phyloP scores from a whole-genome alignment of 2,797 vertebrate genomes.

The Microtus californicus region DNA sequence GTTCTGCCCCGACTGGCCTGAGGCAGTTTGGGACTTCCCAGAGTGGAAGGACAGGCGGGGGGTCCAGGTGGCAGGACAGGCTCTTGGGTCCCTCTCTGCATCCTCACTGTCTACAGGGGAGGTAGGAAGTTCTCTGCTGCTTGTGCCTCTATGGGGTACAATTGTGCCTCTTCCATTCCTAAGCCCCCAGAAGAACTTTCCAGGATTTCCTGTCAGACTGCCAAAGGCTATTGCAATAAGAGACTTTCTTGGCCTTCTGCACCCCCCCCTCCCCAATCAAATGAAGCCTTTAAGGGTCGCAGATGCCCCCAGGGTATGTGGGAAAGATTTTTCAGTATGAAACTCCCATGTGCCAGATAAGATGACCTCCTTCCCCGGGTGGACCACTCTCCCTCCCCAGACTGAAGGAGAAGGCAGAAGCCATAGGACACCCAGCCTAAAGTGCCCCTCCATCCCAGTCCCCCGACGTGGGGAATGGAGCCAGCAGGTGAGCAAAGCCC shows the following conservation, averaged over 20 bases:
- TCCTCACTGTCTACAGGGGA: not conserved
- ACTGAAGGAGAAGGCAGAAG: conserved; percentile 12
- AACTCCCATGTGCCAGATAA: not conserved
- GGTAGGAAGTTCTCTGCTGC: not conserved
- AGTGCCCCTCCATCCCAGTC: not conserved
- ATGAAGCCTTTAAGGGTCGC: not conserved
- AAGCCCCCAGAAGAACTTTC: not conserved
- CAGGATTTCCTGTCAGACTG: not conserved
- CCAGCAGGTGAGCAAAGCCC: not conserved
- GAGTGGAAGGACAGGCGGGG: conserved; percentile 69
- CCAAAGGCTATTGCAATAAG: not conserved
- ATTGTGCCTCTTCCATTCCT: not conserved
- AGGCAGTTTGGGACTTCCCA: conserved; percentile 78
- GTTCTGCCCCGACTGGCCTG: conserved; percentile 78
- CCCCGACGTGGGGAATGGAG: rapidly evolving
- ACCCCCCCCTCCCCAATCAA: not conserved
- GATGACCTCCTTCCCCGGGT: not conserved
- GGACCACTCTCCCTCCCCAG: not conserved
- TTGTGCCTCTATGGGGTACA: not conserved
- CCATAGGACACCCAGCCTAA: not conserved
- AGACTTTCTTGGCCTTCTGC: not conserved
- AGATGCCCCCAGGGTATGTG: not conserved
- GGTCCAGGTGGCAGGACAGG: not conserved
- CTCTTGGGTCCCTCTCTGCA: not conserved
- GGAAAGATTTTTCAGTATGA: conserved; percentile 2